Evolutionary conservation across 2,113 vertebrate species (phyloP).

Genomic region (Silurus meridionalis): DNA sequence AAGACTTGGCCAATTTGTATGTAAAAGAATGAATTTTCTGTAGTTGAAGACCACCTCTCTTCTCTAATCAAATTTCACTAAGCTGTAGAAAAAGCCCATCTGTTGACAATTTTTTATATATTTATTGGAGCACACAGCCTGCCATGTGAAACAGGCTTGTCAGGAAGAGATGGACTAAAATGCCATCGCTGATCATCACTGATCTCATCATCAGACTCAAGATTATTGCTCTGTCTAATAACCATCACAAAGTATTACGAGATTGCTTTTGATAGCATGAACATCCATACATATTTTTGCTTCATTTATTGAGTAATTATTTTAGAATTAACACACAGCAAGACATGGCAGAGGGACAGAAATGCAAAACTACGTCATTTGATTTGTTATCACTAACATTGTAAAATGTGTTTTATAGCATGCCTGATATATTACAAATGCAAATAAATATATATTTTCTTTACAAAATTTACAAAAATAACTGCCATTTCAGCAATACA

Average conservation of each 20-base stretch:
- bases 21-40: background rate
- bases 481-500: too few species aligned
- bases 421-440: background rate
- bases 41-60: background rate
- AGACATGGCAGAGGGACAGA: background rate
- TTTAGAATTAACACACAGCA: background rate
- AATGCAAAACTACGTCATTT: background rate
- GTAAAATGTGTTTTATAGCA: background rate
- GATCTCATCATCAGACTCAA: constrained; percentile 2
- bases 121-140: background rate
- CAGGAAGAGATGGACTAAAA: background rate
- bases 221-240: background rate
- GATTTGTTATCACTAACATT: background rate
- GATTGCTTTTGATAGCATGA: background rate
- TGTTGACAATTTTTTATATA: background rate
- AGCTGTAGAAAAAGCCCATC: background rate
- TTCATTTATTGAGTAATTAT: background rate
- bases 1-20: too few species aligned
- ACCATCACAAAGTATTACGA: background rate
- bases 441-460: too few species aligned
- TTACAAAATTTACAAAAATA: too few species aligned
- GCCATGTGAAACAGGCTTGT: background rate
- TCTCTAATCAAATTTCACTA: background rate
- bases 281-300: background rate
- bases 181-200: background rate